Evolutionary conservation across 2,888 invertebrate genomes (phyloP).

Genomic region (Heliothis peltigera): DNA sequence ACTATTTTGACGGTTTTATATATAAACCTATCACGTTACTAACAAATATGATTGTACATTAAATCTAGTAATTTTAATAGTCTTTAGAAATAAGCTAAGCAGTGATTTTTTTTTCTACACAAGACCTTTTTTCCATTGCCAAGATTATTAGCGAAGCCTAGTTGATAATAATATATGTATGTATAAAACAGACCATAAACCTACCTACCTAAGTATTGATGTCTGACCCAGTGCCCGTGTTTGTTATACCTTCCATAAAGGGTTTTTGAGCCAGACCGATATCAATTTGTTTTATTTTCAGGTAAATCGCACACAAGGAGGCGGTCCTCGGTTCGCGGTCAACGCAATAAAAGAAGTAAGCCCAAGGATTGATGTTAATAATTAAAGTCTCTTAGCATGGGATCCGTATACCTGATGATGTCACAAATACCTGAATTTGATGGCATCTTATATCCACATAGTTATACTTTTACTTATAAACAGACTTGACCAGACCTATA

Average conservation of each 20-base stretch:
- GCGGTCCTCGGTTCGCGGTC: constrained; percentile 90
- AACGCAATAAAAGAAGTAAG: constrained; percentile 88
- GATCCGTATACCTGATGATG: constrained; percentile 35
- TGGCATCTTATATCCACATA: constrained; percentile 12
- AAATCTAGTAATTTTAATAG: background rate
- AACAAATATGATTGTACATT: background rate
- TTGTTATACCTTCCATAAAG: constrained; percentile 16
- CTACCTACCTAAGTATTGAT: constrained; percentile 14
- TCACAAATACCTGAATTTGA: constrained; percentile 34
- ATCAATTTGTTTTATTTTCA: constrained; percentile 68
- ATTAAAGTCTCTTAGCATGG: constrained; percentile 20
- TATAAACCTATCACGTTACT: too few species aligned
- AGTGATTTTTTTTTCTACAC: background rate
- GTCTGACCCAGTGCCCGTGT: constrained; percentile 23
- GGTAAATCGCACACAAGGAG: constrained; percentile 91
- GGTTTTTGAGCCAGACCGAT: constrained; percentile 33
- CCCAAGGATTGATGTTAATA: constrained; percentile 41
- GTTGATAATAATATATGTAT: background rate
- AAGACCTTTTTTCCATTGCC: background rate
- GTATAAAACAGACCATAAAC: background rate
- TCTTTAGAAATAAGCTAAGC: background rate
- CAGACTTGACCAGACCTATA: too few species aligned
- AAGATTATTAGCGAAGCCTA: background rate
- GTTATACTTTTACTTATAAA: too few species aligned
- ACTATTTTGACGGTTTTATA: too few species aligned